Percentiles rank a stretch among this genome's conserved stretches.
These are phyloP conservation scores for Furnarius figulus DNA, from an alignment of 2,113 vertebrate genomes.

Conservation along the genomic window DNA sequence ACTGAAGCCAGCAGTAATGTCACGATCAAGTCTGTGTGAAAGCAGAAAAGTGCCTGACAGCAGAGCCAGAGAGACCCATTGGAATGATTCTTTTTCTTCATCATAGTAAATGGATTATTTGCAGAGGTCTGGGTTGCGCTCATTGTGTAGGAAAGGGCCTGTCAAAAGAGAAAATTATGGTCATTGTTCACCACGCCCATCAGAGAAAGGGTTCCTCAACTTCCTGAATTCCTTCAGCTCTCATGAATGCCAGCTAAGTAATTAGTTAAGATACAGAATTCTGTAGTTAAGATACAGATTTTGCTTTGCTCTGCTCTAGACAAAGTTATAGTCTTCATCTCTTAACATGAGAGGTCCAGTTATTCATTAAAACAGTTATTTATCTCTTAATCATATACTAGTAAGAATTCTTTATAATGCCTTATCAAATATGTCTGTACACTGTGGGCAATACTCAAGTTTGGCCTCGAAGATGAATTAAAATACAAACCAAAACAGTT, in stretches of 20 bases:
- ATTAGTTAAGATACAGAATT: not conserved
- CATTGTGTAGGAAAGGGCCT: not conserved
- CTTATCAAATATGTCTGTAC: not conserved
- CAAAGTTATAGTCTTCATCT: not conserved
- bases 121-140: not conserved
- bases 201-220: not conserved
- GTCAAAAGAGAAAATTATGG: not conserved
- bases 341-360: not conserved
- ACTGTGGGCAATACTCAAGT: not conserved
- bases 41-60: not conserved
- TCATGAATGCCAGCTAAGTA: not conserved
- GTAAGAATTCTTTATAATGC: not conserved
- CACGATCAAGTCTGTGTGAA: not conserved
- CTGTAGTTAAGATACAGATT: not conserved
- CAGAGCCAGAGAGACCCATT: not conserved
- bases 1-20: not conserved
- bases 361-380: not conserved
- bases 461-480: not conserved
- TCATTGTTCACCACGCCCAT: not conserved
- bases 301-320: not conserved
- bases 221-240: not conserved
- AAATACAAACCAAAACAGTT: not conserved
- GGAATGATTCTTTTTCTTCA: not conserved
- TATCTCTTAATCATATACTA: not conserved
- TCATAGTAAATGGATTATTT: not conserved